Conservation (phyloP, 2,113 vertebrate species). For the Scolopax mira region DNA sequence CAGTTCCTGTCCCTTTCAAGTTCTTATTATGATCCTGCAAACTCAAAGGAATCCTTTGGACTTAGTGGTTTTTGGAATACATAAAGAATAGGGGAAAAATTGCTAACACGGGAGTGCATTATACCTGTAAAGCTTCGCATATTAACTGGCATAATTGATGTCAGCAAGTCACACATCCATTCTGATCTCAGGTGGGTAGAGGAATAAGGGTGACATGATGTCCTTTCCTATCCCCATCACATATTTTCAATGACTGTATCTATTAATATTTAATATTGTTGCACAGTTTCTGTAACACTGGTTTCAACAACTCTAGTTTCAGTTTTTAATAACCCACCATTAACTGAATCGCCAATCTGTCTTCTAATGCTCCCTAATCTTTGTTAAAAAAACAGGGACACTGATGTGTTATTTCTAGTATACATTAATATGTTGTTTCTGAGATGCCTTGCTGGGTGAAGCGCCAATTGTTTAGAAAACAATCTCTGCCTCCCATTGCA, state of each 20-base stretch:
- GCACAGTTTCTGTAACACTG: background rate
- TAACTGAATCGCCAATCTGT: background rate
- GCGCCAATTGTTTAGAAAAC: background rate
- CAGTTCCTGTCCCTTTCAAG: background rate
- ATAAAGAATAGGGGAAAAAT: background rate
- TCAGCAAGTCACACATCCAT: background rate
- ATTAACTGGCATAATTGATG: background rate
- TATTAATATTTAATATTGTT: background rate
- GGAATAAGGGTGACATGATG: background rate
- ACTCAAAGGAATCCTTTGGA: background rate
- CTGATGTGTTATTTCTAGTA: background rate
- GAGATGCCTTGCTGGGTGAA: background rate
- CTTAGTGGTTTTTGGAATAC: background rate
- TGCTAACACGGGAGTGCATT: background rate
- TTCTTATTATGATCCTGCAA: background rate
- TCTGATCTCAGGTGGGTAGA: accelerated
- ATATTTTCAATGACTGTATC: background rate
- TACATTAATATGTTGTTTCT: background rate
- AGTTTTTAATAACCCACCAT: background rate
- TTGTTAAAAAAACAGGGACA: background rate
- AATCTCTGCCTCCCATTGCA: background rate
- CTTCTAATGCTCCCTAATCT: background rate
- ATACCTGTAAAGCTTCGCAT: background rate
- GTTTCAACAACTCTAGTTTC: background rate
- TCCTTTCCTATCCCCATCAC: background rate